Evolutionary conservation across 2,113 vertebrate genomes (phyloP), one percentile per base, ranked within the genome.

Genomic region (Mastomys natalensis): DNA sequence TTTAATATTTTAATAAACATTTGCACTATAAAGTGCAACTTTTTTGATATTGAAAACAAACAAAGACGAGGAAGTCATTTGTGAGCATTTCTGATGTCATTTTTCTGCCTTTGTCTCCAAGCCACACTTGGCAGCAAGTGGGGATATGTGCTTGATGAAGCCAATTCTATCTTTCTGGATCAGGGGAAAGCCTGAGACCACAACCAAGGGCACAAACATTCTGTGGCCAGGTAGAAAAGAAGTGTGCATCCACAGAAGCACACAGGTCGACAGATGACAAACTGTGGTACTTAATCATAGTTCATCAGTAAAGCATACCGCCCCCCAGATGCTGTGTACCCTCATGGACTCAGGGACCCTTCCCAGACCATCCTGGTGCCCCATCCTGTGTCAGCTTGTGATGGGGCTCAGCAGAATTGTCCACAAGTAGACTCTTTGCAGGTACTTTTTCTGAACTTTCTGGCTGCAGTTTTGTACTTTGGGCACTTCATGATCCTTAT

Each of bases 181-280:
- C 45, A 64, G 60, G 48, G 26, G 12, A 77, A 86, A 81, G 45
- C 19, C 31, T 74, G 37, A 37, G 76, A 45, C 16, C 29, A 88
- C 0, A 31, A 13, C n/a, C 0, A 2, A 81, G 58, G 26, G 34
- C 21, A 72, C 78, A 62, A 74, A 62, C 43, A n/a, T 7, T 29
- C 11, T 80, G 55, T 64, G 62, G 37, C 48, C 12, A 40, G 60
- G 31, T 84, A 37, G 45, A 93, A 10, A n/a, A 29, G 22, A 94
- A 90, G 70, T 77, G 43, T 88, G 91, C 22, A 40, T 94, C 93
- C 74, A 26, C 58, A 81, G 88, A 77, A 66, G 58, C 53, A 70
- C 73, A 29, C 51, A 66, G 62, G 51, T 84, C 84, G 74, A 48
- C 93, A 93, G 96, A 91, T 92, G 92, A 90, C 68, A 77, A 58